Conservation (phyloP, 2,888 invertebrate genomes). For the Ophonus ardosiacus region DNA sequence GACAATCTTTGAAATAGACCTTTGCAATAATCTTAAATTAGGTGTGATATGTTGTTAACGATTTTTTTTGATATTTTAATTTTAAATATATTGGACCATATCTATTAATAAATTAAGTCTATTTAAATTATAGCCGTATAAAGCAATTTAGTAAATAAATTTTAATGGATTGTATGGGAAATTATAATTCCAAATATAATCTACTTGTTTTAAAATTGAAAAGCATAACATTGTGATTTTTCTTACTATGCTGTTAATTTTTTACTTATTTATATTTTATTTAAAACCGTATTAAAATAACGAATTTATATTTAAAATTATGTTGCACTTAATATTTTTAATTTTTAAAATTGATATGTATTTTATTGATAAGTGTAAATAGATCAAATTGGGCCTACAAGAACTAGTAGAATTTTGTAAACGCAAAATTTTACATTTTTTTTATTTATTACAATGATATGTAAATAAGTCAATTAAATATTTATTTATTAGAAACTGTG, state of each 20-base stretch:
- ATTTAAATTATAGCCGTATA: conserved; percentile 20
- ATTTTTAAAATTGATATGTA: neutral
- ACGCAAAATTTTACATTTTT: neutral
- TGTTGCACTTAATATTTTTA: neutral
- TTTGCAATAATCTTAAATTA: conserved; percentile 33
- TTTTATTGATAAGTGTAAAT: conserved; percentile 6
- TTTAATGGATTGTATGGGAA: conserved; percentile 28
- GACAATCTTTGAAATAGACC: conserved; percentile 30
- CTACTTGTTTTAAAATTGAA: conserved; percentile 16
- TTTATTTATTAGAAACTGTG: conserved; percentile 19
- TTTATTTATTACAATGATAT: conserved; percentile 29
- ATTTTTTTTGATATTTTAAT: conserved; percentile 12
- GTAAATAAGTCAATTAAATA: conserved; percentile 35
- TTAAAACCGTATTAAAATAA: neutral
- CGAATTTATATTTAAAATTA: neutral
- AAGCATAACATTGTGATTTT: conserved; percentile 13
- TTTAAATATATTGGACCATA: conserved; percentile 45
- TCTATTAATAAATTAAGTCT: conserved; percentile 41
- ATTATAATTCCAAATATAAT: conserved; percentile 27
- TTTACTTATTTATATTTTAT: conserved; percentile 21
- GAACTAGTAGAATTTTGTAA: conserved; percentile 19
- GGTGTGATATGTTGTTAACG: conserved; percentile 45
- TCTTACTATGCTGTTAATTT: neutral
- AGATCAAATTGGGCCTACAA: conserved; percentile 30
- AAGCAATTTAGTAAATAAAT: conserved; percentile 44